Percentiles rank a stretch among this genome's conserved stretches.
phyloP scores from a whole-genome alignment of 2,797 vertebrate species.

The Siniperca scherzeri region DNA sequence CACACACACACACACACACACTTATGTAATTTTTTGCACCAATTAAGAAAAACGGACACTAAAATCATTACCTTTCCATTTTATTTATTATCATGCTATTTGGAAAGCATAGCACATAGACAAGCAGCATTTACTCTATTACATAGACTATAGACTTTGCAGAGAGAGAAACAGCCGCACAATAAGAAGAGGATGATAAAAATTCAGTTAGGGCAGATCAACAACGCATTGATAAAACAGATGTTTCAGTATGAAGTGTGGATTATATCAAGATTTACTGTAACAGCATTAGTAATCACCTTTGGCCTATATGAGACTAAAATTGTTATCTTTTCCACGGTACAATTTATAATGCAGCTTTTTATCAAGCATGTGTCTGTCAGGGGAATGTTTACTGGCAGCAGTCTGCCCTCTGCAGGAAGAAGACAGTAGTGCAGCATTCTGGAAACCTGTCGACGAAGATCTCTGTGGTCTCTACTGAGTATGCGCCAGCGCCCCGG shows the following conservation, averaged over 20 bases:
- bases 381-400: background rate
- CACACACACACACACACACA: conserved; percentile 16
- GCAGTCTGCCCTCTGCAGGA: conserved; percentile 43
- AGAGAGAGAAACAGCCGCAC: background rate
- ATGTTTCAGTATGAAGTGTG: background rate
- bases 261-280: background rate
- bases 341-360: conserved; percentile 15
- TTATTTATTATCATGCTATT: conserved; percentile 34
- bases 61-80: background rate
- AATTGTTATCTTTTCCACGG: background rate
- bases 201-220: background rate
- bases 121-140: background rate
- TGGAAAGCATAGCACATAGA: background rate
- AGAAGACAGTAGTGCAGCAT: conserved; percentile 13
- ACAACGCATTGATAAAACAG: background rate
- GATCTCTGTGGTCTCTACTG: conserved; percentile 67
- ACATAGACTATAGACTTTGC: background rate
- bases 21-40: background rate
- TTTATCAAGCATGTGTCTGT: background rate
- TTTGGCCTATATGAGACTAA: background rate
- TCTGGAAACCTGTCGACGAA: background rate
- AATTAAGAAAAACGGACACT: background rate
- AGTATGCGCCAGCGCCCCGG: conserved; percentile 92
- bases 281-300: background rate
- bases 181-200: background rate